phyloP scores from a whole-genome alignment of 2,888 invertebrate species.

The Dicranocentrus wangi region DNA sequence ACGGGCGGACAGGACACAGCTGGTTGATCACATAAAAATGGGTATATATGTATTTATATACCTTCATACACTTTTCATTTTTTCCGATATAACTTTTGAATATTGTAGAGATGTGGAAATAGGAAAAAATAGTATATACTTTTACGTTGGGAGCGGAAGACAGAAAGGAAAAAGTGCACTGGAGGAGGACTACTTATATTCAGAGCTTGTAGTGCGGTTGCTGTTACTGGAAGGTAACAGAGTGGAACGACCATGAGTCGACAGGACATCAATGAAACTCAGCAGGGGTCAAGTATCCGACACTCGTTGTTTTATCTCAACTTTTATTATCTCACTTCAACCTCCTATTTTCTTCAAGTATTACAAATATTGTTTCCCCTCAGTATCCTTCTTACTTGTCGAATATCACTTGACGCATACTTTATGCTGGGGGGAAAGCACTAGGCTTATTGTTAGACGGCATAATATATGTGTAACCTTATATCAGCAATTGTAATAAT shows the following conservation, averaged over 20 bases:
- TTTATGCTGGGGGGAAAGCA: not conserved
- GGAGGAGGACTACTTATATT: too few species aligned
- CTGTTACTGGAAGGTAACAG: constrained; percentile 43
- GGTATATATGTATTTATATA: too few species aligned
- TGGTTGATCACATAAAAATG: constrained; percentile 29
- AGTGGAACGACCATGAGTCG: constrained; percentile 48
- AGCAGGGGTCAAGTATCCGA: constrained; percentile 66
- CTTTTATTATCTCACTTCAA: constrained; percentile 51
- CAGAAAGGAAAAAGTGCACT: too few species aligned
- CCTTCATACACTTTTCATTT: too few species aligned
- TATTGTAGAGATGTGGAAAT: too few species aligned
- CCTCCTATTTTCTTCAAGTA: constrained; percentile 22
- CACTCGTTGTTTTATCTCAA: constrained; percentile 66
- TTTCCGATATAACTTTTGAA: too few species aligned
- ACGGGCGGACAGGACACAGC: constrained; percentile 22
- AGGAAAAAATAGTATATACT: too few species aligned
- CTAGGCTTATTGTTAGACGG: not conserved
- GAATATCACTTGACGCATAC: constrained; percentile 3
- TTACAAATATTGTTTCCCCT: constrained; percentile 32
- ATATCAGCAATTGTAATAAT: not conserved
- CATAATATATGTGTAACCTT: not conserved
- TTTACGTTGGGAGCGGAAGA: too few species aligned
- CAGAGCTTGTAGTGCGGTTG: too few species aligned
- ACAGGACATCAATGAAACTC: constrained; percentile 57
- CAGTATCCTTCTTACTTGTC: not conserved